Base-by-base conservation (phyloP, 1,140 invertebrate species). In the Hormaphis cornu region DNA sequence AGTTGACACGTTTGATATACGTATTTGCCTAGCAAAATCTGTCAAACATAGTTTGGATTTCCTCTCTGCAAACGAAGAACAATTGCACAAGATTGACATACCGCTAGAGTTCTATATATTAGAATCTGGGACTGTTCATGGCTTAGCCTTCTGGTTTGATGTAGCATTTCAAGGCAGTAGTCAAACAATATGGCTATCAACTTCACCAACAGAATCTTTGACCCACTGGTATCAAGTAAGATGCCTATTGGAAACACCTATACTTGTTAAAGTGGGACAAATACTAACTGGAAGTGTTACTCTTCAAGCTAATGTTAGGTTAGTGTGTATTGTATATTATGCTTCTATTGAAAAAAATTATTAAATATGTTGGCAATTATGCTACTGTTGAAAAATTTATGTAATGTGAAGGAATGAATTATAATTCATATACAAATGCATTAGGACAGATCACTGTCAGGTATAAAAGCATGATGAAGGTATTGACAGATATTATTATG, bases 221-320 rank as follows among this genome's bases (percentile, higher is more conserved):
- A 99, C 97, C 35, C 97, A 99, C 80, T 99, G 97, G 97, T 99
- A 99, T 80, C 96, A 99, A 85, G 96, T 99, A 10, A 84, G 97
- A 48, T 99, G 96, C 79, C 82, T 99, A 33, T 77, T 99, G 30
- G 91, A 96, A 76, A 89, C 88, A 72, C 97, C 97, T 6, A 84
- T 99, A 33, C 90, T 98, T 76, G 91, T 92, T 35, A 95, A 96
- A 81, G 90, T 92, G 78, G 95, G 95, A 3, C 94, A 99, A 79
- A 82, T 89, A 5, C 79, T 98, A 28, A 89, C 87, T 14, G 97
- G 96, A 8, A 85, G 87, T 76, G 91, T 97, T 20, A 79, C 91
- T 58, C 83, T 99, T 72, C 82, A 90, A 73, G 94, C 95, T 16
- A 99, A 99, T 80, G 92, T 94, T 80, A 86, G 95, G 84, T 89